Percentiles rank a stretch among this genome's conserved stretches.
Evolutionary conservation across 2,888 invertebrate genomes (phyloP).

Genomic region (Drosophila bunnanda): DNA sequence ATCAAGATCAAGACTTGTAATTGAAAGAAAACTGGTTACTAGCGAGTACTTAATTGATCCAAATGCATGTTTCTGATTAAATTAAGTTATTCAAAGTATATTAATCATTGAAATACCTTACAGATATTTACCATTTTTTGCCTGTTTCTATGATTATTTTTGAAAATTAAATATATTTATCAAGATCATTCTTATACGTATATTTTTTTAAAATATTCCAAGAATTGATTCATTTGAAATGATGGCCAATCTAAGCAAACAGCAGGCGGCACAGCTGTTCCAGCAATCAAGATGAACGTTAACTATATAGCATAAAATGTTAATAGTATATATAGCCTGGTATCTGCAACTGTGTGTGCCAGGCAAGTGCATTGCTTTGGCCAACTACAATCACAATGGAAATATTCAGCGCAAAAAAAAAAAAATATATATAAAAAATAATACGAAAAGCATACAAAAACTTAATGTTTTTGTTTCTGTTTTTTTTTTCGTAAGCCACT

Average conservation of each 20-base stretch:
- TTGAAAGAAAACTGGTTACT: conserved; percentile 1
- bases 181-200: neutral
- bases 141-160: neutral
- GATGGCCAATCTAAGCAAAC: conserved; percentile 39
- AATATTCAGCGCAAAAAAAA: conserved; percentile 28
- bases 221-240: conserved; percentile 45
- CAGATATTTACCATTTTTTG: neutral
- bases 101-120: neutral
- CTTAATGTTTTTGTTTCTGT: conserved; percentile 30
- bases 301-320: conserved; percentile 33
- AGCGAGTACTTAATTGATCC: neutral
- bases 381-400: conserved; percentile 54
- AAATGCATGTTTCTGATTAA: neutral
- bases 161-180: neutral
- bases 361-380: conserved; percentile 65
- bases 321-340: conserved; percentile 24
- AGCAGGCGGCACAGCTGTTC: conserved; percentile 63
- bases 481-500: conserved; percentile 49
- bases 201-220: neutral
- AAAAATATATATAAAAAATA: conserved; percentile 31
- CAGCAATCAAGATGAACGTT: conserved; percentile 72
- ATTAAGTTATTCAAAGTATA: neutral
- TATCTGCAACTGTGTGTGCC: conserved; percentile 34
- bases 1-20: conserved; percentile 5
- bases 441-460: conserved; percentile 27